phyloP scores from a whole-genome alignment of 2,797 vertebrate species.

The Garrulus glandarius region DNA sequence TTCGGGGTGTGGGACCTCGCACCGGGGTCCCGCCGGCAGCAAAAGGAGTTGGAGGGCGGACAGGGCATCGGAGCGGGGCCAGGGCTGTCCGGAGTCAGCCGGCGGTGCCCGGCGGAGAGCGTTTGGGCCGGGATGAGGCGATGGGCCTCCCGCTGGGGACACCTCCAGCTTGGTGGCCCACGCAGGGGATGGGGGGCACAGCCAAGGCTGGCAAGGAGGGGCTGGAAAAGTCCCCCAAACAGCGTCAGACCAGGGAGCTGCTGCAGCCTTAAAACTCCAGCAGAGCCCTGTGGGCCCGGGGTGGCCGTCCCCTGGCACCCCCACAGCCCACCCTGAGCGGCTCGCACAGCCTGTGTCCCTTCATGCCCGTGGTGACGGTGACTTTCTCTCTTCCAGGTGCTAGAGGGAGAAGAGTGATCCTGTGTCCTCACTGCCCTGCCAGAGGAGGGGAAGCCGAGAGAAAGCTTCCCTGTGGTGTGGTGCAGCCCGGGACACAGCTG shows the following conservation, averaged over 20 bases:
- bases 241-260: neutral
- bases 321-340: accelerated
- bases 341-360: neutral
- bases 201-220: neutral
- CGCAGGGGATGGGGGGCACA: neutral
- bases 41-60: neutral
- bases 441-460: neutral
- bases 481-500: neutral
- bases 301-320: accelerated
- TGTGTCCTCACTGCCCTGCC: neutral
- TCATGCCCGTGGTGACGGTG: accelerated
- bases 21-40: neutral
- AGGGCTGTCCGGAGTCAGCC: neutral
- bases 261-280: neutral
- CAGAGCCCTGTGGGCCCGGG: neutral
- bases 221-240: no score
- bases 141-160: neutral
- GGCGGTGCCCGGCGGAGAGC: no score
- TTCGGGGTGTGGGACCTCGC: neutral
- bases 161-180: no score
- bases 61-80: neutral
- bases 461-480: neutral
- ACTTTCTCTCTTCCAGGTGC: conserved; percentile 8
- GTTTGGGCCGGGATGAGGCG: neutral
- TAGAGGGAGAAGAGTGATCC: neutral